These are phyloP conservation scores for Xylocopa sonorina DNA, from an alignment of 1,140 invertebrate genomes.

Conservation along the genomic window DNA sequence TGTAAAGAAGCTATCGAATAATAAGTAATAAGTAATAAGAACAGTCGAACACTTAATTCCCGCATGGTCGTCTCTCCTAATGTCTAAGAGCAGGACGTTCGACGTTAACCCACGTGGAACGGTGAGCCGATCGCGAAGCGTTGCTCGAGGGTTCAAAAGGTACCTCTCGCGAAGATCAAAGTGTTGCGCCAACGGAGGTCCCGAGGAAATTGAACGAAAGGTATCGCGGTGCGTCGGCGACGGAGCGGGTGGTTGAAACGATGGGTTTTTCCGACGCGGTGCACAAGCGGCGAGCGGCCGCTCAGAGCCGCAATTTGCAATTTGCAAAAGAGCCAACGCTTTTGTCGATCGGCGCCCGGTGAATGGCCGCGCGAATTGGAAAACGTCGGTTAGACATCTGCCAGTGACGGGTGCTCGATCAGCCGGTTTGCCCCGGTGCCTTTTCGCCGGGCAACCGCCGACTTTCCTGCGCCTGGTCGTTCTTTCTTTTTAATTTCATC, in stretches of 20 bases:
- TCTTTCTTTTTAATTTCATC: conserved; percentile 32
- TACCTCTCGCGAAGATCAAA: conserved; percentile 33
- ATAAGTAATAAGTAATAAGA: too few relatives aligned
- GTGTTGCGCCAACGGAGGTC: conserved; percentile 6
- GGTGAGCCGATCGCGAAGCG: neutral
- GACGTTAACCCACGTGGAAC: neutral
- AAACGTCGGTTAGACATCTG: conserved; percentile 60
- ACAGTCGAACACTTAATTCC: too few relatives aligned
- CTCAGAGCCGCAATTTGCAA: conserved; percentile 30
- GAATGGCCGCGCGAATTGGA: conserved; percentile 58
- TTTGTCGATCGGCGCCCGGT: conserved; percentile 49
- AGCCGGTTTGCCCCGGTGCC: conserved; percentile 37
- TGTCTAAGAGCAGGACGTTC: neutral
- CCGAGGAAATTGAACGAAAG: conserved; percentile 38
- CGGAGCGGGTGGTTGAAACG: neutral
- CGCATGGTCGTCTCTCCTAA: too few relatives aligned
- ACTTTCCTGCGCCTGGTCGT: neutral
- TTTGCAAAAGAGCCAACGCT: conserved; percentile 59
- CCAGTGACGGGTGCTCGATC: conserved; percentile 62
- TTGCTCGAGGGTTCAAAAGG: neutral
- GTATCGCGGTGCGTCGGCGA: neutral
- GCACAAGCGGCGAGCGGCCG: conserved; percentile 2
- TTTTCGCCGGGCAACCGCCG: conserved; percentile 42
- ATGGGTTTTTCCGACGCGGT: conserved; percentile 1
- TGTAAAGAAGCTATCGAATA: too few relatives aligned